phyloP scores from a whole-genome alignment of 2,888 invertebrate species.

The Adineta ricciae region DNA sequence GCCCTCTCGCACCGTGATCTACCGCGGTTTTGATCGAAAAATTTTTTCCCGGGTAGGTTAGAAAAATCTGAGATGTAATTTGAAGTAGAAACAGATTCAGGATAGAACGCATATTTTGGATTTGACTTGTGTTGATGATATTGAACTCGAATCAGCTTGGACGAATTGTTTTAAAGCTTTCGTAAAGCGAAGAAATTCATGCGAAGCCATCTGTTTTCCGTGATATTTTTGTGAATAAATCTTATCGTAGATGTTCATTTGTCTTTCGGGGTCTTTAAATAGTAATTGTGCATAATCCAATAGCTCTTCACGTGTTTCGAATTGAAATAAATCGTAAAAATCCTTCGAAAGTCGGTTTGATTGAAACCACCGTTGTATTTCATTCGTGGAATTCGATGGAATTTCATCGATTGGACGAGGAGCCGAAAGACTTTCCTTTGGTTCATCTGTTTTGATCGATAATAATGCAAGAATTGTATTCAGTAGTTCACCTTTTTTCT shows the following conservation, averaged over 20 bases:
- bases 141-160: neutral
- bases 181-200: neutral
- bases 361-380: neutral
- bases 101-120: too few relatives aligned
- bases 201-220: neutral
- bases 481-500: neutral
- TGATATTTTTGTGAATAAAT: neutral
- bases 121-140: neutral
- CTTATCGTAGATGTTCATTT: neutral
- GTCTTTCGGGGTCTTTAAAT: neutral
- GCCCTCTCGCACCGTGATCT: too few relatives aligned
- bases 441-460: neutral
- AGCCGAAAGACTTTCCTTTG: neutral
- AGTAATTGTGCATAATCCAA: neutral
- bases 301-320: neutral
- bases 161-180: neutral
- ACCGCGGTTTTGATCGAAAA: too few relatives aligned
- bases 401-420: neutral
- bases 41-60: too few relatives aligned
- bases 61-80: too few relatives aligned
- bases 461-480: neutral
- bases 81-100: too few relatives aligned
- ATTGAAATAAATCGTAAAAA: neutral
- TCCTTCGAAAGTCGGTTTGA: neutral
- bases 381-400: neutral